phyloP scores from a whole-genome alignment of 2,797 vertebrate genomes.

The Mionectes olivaceus region DNA sequence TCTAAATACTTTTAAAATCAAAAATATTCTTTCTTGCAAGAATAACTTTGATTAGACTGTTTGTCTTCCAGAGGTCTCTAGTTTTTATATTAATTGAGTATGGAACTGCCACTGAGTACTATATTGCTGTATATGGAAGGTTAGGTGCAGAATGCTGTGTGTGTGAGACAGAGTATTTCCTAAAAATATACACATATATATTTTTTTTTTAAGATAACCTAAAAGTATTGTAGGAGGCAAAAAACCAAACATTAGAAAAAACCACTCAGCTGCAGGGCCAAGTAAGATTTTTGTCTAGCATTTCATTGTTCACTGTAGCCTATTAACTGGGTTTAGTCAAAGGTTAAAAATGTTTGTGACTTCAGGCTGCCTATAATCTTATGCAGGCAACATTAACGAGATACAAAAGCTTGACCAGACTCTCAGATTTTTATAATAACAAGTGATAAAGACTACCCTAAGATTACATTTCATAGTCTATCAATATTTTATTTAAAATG shows the following conservation, averaged over 20 bases:
- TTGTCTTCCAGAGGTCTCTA: background rate
- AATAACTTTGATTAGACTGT: background rate
- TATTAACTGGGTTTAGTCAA: rapidly evolving
- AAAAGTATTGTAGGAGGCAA: background rate
- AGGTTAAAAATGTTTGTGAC: background rate
- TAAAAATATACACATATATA: background rate
- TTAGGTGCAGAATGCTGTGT: background rate
- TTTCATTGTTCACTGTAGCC: background rate
- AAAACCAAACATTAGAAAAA: background rate
- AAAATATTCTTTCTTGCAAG: background rate
- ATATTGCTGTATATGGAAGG: background rate
- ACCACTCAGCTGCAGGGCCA: background rate
- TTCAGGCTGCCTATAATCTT: background rate
- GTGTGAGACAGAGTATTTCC: background rate
- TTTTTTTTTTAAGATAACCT: background rate
- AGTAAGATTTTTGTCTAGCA: background rate
- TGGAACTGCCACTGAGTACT: background rate
- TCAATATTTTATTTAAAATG: background rate
- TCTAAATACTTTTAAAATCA: background rate
- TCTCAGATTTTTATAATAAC: background rate
- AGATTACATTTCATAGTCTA: background rate
- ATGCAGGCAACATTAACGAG: background rate
- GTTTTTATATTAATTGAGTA: background rate
- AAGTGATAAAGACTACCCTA: background rate
- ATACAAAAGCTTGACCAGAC: background rate